phyloP scores from a whole-genome alignment of 2,888 invertebrate species.

The Catocala nupta region DNA sequence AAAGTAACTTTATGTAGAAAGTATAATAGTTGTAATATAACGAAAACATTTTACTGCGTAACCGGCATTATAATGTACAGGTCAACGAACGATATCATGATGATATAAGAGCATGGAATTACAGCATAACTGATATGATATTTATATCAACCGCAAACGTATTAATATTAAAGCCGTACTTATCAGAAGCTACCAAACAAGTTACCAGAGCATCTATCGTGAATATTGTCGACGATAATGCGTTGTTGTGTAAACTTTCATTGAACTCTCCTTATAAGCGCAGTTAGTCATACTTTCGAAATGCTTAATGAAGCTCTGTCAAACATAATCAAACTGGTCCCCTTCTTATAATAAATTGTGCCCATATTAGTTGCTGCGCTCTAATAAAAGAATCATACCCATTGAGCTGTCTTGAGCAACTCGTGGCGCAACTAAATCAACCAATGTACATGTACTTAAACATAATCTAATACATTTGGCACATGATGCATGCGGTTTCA shows the following conservation, averaged over 20 bases:
- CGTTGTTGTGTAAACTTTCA: conserved; percentile 24
- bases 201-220: not conserved
- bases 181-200: conserved; percentile 1
- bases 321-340: conserved; percentile 63
- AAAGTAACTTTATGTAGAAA: conserved; percentile 1
- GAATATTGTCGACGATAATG: no score
- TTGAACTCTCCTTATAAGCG: conserved; percentile 22
- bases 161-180: not conserved
- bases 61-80: not conserved
- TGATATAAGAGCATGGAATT: conserved; percentile 2
- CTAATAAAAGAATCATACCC: conserved; percentile 46
- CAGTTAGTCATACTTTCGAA: conserved; percentile 56
- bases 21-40: not conserved
- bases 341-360: conserved; percentile 66
- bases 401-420: conserved; percentile 55
- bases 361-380: conserved; percentile 65
- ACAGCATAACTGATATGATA: not conserved
- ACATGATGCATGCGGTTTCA: conserved; percentile 42
- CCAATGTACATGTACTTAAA: conserved; percentile 35
- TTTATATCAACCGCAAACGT: not conserved
- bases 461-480: conserved; percentile 39
- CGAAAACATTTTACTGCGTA: not conserved
- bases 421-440: conserved; percentile 58
- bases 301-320: conserved; percentile 61
- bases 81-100: conserved; percentile 1